Evolutionary conservation across 2,113 vertebrate species (phyloP).

Genomic region (Diphyllodes magnificus): DNA sequence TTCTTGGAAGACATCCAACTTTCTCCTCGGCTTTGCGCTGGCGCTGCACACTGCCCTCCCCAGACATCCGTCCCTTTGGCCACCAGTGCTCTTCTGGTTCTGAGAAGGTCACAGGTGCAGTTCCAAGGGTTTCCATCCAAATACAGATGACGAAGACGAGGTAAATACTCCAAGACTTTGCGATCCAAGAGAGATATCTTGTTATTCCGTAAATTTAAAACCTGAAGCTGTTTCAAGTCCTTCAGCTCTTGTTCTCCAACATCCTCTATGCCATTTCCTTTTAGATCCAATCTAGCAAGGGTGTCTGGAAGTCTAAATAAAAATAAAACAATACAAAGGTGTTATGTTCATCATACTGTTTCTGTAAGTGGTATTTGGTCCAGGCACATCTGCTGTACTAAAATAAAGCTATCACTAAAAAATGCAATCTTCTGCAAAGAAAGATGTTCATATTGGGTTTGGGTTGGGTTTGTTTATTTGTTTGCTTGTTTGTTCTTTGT

Average conservation of each 20-base stretch:
- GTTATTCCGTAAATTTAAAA: constrained; percentile 82
- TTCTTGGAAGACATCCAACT: constrained; percentile 78
- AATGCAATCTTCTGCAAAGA: neutral
- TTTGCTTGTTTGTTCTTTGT: neutral
- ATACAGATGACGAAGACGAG: constrained; percentile 74
- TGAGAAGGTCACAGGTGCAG: constrained; percentile 78
- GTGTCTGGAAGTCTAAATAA: constrained; percentile 74
- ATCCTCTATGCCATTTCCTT: constrained; percentile 74
- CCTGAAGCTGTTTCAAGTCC: constrained; percentile 77
- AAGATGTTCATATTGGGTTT: neutral
- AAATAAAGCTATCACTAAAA: neutral
- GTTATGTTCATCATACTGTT: neutral
- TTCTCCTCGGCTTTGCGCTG: constrained; percentile 69
- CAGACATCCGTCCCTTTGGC: constrained; percentile 75
- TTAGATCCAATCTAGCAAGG: constrained; percentile 79
- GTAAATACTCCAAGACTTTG: constrained; percentile 67
- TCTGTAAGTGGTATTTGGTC: neutral
- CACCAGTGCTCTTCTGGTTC: constrained; percentile 63
- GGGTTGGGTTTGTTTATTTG: neutral
- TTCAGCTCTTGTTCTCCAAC: constrained; percentile 72
- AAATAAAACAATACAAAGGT: neutral
- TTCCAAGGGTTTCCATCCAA: constrained; percentile 83
- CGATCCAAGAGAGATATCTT: constrained; percentile 72
- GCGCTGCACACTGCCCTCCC: constrained; percentile 71
- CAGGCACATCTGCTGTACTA: neutral